These are phyloP conservation scores for Podotricha telesiphe DNA, from an alignment of 2,888 invertebrate genomes.

Conservation along the genomic window DNA sequence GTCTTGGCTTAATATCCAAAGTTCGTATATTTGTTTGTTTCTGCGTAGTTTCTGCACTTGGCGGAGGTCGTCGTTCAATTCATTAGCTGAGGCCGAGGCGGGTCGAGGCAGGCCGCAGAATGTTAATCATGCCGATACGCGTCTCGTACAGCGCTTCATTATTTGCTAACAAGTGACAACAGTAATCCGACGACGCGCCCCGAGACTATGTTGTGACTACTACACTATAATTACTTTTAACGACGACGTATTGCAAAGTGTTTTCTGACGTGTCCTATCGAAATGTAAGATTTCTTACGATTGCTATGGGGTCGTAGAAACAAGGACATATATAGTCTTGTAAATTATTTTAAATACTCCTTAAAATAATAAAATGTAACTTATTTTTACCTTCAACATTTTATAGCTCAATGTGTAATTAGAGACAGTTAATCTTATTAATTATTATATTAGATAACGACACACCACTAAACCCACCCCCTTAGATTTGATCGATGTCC, in stretches of 20 bases:
- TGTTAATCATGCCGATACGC: slow-evolving; percentile 36
- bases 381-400: no score
- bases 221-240: slow-evolving; percentile 19
- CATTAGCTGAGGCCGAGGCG: slow-evolving; percentile 26
- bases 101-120: slow-evolving; percentile 20
- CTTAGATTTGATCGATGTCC: neutral
- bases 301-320: neutral
- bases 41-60: slow-evolving; percentile 4
- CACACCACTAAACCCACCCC: no score
- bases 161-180: slow-evolving; percentile 40
- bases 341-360: neutral
- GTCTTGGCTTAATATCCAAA: neutral
- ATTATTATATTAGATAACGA: no score
- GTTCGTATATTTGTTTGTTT: slow-evolving; percentile 16
- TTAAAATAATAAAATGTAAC: neutral
- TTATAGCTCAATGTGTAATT: no score
- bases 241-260: slow-evolving; percentile 7
- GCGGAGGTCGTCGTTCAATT: slow-evolving; percentile 35
- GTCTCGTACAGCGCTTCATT: slow-evolving; percentile 41
- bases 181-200: neutral
- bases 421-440: no score
- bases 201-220: slow-evolving; percentile 12
- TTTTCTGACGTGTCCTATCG: neutral
- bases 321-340: neutral
- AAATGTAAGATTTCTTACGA: neutral